phyloP scores from a whole-genome alignment of 2,113 vertebrate genomes.

The Alethe castanea region DNA sequence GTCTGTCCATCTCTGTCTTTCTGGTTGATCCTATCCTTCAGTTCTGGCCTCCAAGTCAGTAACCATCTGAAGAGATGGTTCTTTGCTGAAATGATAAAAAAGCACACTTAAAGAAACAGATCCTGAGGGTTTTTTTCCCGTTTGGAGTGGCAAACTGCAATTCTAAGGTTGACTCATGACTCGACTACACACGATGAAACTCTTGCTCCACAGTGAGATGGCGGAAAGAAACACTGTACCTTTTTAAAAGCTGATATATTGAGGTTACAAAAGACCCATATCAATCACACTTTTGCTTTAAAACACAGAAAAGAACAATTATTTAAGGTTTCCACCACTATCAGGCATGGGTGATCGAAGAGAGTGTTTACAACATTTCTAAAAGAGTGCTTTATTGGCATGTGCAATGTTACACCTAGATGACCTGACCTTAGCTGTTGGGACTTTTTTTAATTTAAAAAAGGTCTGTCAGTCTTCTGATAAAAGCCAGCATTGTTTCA shows the following conservation, averaged over 20 bases:
- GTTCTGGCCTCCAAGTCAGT: slow-evolving; percentile 58
- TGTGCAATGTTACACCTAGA: neutral
- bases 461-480: neutral
- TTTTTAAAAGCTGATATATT: neutral
- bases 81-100: slow-evolving; percentile 60
- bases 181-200: neutral
- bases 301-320: neutral
- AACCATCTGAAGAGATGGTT: slow-evolving; percentile 75
- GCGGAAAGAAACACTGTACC: neutral
- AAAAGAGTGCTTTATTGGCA: neutral
- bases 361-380: neutral
- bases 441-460: neutral
- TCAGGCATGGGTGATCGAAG: neutral
- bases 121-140: accelerated
- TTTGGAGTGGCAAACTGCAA: neutral
- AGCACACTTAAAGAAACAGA: neutral
- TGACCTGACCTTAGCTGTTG: neutral
- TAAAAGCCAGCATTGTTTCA: neutral
- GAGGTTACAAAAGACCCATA: neutral
- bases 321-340: neutral
- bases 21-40: slow-evolving; percentile 73
- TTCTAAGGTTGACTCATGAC: neutral
- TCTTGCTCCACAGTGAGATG: neutral
- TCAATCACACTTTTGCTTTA: neutral
- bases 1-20: slow-evolving; percentile 71